These are phyloP conservation scores for Panzeria rudis DNA, from an alignment of 2,888 invertebrate genomes.

Conservation along the genomic window DNA sequence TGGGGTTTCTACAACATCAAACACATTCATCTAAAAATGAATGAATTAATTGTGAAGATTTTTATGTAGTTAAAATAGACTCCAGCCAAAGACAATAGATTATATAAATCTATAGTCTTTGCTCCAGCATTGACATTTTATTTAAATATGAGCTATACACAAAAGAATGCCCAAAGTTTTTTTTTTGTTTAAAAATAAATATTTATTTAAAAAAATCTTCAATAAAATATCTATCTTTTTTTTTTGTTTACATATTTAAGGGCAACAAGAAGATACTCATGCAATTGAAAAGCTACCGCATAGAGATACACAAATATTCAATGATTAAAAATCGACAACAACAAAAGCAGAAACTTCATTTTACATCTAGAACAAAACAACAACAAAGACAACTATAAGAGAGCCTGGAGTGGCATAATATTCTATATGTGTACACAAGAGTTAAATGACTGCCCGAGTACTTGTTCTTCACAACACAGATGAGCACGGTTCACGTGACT, in stretches of 20 bases:
- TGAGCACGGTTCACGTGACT: background rate
- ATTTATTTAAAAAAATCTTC: constrained; percentile 1
- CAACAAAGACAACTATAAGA: constrained; percentile 25
- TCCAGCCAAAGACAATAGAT: too few relatives aligned
- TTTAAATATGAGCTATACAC: constrained; percentile 1
- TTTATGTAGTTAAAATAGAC: background rate
- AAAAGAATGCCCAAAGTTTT: background rate
- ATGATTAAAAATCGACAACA: constrained; percentile 67
- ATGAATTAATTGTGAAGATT: background rate
- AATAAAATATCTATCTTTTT: background rate
- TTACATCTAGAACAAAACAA: constrained; percentile 49
- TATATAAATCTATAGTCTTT: too few relatives aligned
- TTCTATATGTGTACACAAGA: constrained; percentile 52
- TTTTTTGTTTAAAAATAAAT: constrained; percentile 34
- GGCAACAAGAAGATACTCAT: constrained; percentile 41
- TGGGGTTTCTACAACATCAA: constrained; percentile 29
- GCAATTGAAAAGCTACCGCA: constrained; percentile 72
- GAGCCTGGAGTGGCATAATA: constrained; percentile 52
- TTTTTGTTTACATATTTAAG: constrained; percentile 12
- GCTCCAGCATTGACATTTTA: constrained; percentile 10
- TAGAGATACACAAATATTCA: constrained; percentile 74
- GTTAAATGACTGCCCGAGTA: constrained; percentile 43
- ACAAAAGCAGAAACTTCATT: constrained; percentile 40
- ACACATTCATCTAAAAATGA: constrained; percentile 18
- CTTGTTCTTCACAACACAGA: constrained; percentile 6